A percentile compares a stretch with the other conserved stretches of the same genome.
Conservation (phyloP, 2,113 vertebrate species). For the Stictonetta naevosa region DNA sequence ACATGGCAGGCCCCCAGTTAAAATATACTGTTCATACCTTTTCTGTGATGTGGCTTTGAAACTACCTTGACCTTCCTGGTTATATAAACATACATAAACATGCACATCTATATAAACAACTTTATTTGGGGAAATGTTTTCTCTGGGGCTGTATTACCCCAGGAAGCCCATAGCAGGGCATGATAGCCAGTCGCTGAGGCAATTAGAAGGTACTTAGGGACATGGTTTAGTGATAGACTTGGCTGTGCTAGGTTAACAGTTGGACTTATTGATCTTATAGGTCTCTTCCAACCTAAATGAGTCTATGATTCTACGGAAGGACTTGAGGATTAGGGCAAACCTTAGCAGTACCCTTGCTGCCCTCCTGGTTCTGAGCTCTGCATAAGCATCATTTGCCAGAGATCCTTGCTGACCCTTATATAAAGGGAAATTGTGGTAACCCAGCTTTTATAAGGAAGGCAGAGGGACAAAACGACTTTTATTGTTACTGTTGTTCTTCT, state of each 20-base stretch:
- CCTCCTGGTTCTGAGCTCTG: neutral
- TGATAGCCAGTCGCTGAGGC: neutral
- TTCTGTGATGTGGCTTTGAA: neutral
- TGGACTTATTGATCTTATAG: too few species aligned
- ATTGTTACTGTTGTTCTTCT: neutral
- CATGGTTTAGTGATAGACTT: too few species aligned
- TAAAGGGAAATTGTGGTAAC: neutral
- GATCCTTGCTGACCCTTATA: neutral
- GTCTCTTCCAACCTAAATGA: too few species aligned
- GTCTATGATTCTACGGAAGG: neutral
- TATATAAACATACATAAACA: neutral
- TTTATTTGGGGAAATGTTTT: neutral
- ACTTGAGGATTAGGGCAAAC: neutral
- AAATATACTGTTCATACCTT: neutral
- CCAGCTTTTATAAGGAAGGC: neutral
- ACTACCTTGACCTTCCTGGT: neutral
- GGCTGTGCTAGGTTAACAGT: too few species aligned
- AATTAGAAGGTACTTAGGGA: neutral
- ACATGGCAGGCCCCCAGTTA: neutral
- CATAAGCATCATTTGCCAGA: neutral
- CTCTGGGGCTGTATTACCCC: neutral
- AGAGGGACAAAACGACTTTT: neutral
- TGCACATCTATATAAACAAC: fast-evolving
- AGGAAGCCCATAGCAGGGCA: neutral
- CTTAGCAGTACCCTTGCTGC: neutral